These are phyloP conservation scores for Balearica regulorum DNA, from an alignment of 2,797 vertebrate genomes.

Conservation along the genomic window DNA sequence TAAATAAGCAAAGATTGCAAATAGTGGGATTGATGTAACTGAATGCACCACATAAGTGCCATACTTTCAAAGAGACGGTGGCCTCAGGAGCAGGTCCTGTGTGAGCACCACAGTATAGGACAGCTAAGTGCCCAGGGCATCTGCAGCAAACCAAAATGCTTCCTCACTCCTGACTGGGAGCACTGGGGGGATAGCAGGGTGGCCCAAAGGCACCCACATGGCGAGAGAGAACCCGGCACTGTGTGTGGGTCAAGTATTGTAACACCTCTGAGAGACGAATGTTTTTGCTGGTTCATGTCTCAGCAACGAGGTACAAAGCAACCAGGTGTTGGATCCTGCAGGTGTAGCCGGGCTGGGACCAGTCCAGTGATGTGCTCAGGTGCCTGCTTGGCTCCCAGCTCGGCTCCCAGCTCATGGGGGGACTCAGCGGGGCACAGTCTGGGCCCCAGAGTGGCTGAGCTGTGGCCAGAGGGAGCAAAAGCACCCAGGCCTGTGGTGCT, in stretches of 20 bases:
- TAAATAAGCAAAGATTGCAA: not conserved
- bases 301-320: not conserved
- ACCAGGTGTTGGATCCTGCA: not conserved
- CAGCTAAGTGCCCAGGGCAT: not conserved
- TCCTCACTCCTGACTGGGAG: not conserved
- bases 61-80: not conserved
- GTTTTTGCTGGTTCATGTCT: not conserved
- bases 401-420: not conserved
- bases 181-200: not conserved
- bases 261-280: not conserved
- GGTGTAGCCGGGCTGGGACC: not conserved
- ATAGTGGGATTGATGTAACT: not conserved
- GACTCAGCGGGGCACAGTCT: accelerated
- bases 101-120: not conserved
- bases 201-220: not conserved
- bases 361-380: too few relatives aligned
- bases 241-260: not conserved
- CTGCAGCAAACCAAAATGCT: not conserved
- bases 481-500: not conserved
- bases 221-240: not conserved
- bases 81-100: not conserved
- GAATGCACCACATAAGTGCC: not conserved
- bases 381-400: not conserved
- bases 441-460: not conserved
- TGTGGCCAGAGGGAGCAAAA: not conserved